These are phyloP conservation scores for Omphaloscelis lunosa DNA, from an alignment of 2,888 invertebrate species.

Conservation along the genomic window DNA sequence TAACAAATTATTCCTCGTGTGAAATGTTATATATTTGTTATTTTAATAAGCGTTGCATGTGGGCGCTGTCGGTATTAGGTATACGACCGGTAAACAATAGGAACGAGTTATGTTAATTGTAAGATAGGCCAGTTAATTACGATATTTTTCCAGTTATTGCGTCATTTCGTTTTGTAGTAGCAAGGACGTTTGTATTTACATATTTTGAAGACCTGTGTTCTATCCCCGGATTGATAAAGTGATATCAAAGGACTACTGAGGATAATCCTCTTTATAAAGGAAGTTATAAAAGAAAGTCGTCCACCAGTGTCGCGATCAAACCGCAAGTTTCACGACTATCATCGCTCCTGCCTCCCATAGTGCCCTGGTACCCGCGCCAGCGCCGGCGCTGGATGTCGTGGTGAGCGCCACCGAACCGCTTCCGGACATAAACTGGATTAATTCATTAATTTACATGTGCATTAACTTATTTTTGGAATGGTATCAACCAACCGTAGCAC, in stretches of 20 bases:
- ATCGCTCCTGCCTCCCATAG: slow-evolving; percentile 3
- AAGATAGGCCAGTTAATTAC: slow-evolving; percentile 37
- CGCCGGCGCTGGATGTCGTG: slow-evolving; percentile 50
- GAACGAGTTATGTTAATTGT: slow-evolving; percentile 47
- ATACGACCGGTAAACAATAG: slow-evolving; percentile 28
- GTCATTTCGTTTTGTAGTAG: slow-evolving; percentile 38
- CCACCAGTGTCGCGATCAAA: slow-evolving; percentile 14
- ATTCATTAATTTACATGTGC: slow-evolving; percentile 18
- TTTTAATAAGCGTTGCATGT: slow-evolving; percentile 47
- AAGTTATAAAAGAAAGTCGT: slow-evolving; percentile 20
- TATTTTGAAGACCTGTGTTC: background rate
- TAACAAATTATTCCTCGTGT: slow-evolving; percentile 46
- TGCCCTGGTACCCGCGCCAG: background rate
- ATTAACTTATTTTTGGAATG: slow-evolving; percentile 26
- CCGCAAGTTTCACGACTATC: slow-evolving; percentile 52
- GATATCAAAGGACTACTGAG: background rate
- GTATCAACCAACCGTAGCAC: background rate
- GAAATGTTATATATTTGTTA: slow-evolving; percentile 54
- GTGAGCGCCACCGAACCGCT: slow-evolving; percentile 24
- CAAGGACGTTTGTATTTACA: slow-evolving; percentile 29
- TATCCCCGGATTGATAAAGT: background rate
- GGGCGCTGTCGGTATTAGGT: slow-evolving; percentile 28
- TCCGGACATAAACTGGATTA: slow-evolving; percentile 50
- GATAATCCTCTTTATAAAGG: background rate
- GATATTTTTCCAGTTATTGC: slow-evolving; percentile 43